Evolutionary conservation across 1,140 invertebrate genomes (phyloP), one percentile per base, ranked within the genome.

Genomic region (Euwallacea similis): DNA sequence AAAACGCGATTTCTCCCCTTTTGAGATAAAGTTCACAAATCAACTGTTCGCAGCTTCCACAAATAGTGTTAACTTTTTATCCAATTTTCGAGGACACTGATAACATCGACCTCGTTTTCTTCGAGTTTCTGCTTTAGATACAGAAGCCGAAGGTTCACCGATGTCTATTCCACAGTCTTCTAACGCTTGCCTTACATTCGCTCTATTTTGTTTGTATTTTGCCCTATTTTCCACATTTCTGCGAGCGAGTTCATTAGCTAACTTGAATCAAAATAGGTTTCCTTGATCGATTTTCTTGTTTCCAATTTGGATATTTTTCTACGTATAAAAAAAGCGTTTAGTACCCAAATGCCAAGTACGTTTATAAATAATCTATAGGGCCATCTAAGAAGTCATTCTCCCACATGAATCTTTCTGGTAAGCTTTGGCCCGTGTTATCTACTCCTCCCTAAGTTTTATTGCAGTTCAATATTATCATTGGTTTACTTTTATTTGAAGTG

Each of bases 331-430:
- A 15, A 72, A 10, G 66, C 69, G 55, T 71, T 71, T 47, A 75
- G 53, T 21, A 72, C 61, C 33, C 46, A 50, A 44, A 71, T 73
- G 61, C 73, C 69, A 50, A 73, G 21, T 2, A 73, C 71, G 58
- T 75, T 75, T 21, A 73, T 66, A 53, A 75, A 68, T 21, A 75
- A 50, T 64, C 62, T 71, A 67, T 53, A 73, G 7, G 72, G 72
- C 73, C 72, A 75, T 15, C n/a, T n/a, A n/a, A 64, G 33, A 42
- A 41, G 74, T 75, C 46, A 21, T 71, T 41, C 68, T 55, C 1
- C 47, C 58, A 56, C 65, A 68, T 11, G 68, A 63, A 61, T 71
- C 71, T 73, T 67, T 33, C 55, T 66, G 7, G 63, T 62, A 13
- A 67, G 59, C 21, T 74, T 74, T n/a, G n/a, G 50, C 68, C 69